Evolutionary conservation across 2,113 vertebrate genomes (phyloP).

Genomic region (Poecile atricapillus): DNA sequence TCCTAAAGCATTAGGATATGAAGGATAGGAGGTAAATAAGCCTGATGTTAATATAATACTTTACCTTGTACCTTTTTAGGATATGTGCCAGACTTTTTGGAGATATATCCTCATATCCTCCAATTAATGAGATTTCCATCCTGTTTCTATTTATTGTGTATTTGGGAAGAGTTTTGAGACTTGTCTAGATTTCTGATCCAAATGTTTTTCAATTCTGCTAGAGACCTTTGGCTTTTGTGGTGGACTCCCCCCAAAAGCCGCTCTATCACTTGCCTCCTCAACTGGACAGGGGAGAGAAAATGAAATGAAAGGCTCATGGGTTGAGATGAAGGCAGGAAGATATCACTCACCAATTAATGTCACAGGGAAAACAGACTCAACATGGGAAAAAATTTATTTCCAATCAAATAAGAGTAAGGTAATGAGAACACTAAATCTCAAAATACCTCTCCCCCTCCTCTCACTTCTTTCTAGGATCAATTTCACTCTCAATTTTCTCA

Average conservation of each 20-base stretch:
- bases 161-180: background rate
- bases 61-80: background rate
- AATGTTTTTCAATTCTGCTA: background rate
- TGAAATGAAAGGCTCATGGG: background rate
- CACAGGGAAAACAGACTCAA: background rate
- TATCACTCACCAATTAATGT: background rate
- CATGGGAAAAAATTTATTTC: background rate
- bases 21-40: background rate
- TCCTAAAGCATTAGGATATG: background rate
- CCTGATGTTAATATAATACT: background rate
- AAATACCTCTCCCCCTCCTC: accelerated
- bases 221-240: background rate
- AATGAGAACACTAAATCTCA: background rate
- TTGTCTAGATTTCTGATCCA: background rate
- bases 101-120: background rate
- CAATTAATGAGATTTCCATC: background rate
- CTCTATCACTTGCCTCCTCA: background rate
- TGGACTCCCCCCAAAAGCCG: accelerated
- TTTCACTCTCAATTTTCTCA: background rate
- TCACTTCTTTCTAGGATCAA: background rate
- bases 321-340: background rate
- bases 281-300: background rate
- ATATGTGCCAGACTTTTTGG: background rate
- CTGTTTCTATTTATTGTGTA: background rate
- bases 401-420: background rate